These are phyloP conservation scores for Entomobrya multifasciata DNA, from an alignment of 2,888 invertebrate species.

Conservation along the genomic window DNA sequence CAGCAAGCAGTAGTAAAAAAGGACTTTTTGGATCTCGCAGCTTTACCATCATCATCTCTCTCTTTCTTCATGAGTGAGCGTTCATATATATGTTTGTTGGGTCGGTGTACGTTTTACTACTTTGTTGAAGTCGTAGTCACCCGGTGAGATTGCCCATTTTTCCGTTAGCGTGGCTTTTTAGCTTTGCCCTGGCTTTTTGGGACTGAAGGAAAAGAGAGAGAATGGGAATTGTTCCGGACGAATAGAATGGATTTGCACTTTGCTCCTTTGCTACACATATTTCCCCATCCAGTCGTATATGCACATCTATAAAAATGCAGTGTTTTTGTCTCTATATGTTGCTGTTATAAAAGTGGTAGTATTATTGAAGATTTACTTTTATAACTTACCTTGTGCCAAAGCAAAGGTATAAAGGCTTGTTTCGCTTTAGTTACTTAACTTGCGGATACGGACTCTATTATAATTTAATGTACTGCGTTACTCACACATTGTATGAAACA, in stretches of 20 bases:
- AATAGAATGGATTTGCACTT: constrained; percentile 59
- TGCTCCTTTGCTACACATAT: constrained; percentile 36
- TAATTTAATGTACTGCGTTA: background rate
- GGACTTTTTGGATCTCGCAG: background rate
- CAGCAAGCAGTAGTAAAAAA: constrained; percentile 11
- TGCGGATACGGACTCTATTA: constrained; percentile 4
- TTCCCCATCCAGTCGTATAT: background rate
- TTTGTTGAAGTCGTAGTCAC: constrained; percentile 28
- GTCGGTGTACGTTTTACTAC: constrained; percentile 34
- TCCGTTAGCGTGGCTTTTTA: background rate
- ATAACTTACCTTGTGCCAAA: constrained; percentile 2
- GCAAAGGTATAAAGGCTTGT: background rate
- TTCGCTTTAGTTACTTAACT: no score
- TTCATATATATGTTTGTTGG: background rate
- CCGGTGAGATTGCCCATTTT: constrained; percentile 50
- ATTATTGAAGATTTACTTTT: background rate
- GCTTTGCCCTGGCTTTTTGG: background rate
- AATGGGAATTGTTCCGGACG: constrained; percentile 59
- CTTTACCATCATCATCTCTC: background rate
- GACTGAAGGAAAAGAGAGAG: constrained; percentile 27
- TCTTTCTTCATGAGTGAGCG: background rate
- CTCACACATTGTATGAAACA: background rate
- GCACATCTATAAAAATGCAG: background rate
- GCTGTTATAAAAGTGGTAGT: background rate
- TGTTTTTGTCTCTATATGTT: background rate